Evolutionary conservation across 2,888 invertebrate genomes (phyloP), one percentile per base, ranked within the genome.

Genomic region (Axea sp.): DNA sequence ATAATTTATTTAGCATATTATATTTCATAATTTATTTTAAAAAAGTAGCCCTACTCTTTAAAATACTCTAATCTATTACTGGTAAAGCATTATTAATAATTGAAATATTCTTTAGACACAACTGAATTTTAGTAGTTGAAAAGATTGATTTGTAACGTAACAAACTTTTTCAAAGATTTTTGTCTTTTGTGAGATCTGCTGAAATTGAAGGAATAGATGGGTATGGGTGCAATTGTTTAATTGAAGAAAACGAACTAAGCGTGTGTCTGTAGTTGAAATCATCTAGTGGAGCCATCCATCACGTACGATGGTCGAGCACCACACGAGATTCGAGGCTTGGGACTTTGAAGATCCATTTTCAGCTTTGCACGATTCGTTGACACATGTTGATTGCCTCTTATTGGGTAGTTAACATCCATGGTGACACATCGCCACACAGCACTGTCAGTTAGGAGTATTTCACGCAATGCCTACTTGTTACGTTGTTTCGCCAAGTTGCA

Each of bases 371-470:
- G 67, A 76, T 69, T 53, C 72, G 74, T 85, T 88, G 88, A 89
- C 89, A 88, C 86, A 85, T 88, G 88, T 87, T 89, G 89, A 89
- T 89, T 89, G 88, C 88, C 87, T 88, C 86, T 89, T 88, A 89
- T 89, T 88, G 87, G 88, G 84, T 87, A 86, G 86, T 89, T 88
- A 88, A 88, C 88, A 85, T 79, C 75, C 74, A 45, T 49, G 74
- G 74, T 79, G 78, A 81, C 80, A 78, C 76, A 60, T 72, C 73
- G 76, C 69, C 51, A 55, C 57, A 51, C 47, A 59, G 60, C 45
- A 73, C 39, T 62, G 55, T 62, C 65, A 47, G 43, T 33, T 62
- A 55, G 28, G 65, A 53, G 39, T 65, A 59, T 73, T 76, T 76
- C 68, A 67, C 68, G 53, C 49, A 9, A 24, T 4, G 49, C 15